phyloP scores from a whole-genome alignment of 2,113 vertebrate genomes.

The Mirza zaza region DNA sequence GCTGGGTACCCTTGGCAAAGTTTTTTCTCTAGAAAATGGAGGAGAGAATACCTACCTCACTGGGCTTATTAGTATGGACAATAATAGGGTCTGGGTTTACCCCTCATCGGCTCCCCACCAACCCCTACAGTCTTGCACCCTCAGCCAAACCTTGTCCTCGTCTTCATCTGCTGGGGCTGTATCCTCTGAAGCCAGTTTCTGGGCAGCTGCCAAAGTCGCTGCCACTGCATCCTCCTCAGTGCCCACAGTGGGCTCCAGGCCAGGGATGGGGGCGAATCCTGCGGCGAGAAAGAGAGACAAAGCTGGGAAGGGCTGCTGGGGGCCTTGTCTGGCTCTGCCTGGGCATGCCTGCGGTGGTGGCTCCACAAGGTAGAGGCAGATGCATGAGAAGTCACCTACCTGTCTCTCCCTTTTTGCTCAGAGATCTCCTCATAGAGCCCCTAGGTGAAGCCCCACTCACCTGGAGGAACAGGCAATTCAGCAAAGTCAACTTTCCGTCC shows the following conservation, averaged over 20 bases:
- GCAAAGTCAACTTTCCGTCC: constrained; percentile 92
- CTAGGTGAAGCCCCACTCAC: constrained; percentile 80
- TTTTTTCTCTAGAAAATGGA: background rate
- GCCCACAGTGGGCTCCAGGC: constrained; percentile 81
- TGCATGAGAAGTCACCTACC: background rate
- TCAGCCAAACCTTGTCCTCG: constrained; percentile 80
- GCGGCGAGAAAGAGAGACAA: constrained; percentile 7
- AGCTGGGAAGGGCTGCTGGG: background rate
- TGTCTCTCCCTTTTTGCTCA: background rate
- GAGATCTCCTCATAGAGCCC: background rate
- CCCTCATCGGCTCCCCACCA: background rate
- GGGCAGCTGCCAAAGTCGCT: constrained; percentile 89
- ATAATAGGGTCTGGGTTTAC: background rate
- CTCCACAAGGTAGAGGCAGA: background rate
- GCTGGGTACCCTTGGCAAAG: background rate
- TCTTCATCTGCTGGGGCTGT: constrained; percentile 83
- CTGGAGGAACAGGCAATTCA: constrained; percentile 94
- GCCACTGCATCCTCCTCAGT: constrained; percentile 83
- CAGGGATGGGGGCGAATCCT: constrained; percentile 97
- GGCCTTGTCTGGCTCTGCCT: background rate
- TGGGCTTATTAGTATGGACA: background rate
- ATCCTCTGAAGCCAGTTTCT: constrained; percentile 86
- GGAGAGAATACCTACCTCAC: background rate
- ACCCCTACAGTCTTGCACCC: constrained; percentile 62
- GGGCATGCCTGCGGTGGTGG: background rate